A percentile compares a stretch with the other conserved stretches of the same genome.
Evolutionary conservation across 2,888 invertebrate species (phyloP).

Genomic region (Aspidiotus destructor): DNA sequence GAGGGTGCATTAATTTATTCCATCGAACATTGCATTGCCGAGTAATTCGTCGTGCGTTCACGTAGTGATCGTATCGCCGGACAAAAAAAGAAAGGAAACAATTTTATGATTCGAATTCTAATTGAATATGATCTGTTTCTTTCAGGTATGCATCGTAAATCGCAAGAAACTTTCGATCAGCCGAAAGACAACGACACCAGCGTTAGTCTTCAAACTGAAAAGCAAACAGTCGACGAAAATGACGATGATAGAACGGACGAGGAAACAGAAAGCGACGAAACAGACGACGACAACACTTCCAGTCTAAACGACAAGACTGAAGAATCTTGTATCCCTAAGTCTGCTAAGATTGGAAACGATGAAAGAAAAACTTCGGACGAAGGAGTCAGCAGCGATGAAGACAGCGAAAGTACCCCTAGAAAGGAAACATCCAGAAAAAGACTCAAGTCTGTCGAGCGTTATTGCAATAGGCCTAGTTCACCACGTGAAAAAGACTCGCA

Average conservation of each 20-base stretch:
- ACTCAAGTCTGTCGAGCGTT: slow-evolving; percentile 31
- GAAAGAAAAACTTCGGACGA: background rate
- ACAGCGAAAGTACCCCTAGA: background rate
- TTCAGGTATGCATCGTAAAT: slow-evolving; percentile 98
- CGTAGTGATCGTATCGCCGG: too few species aligned
- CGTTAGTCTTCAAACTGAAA: slow-evolving; percentile 37
- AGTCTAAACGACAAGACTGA: background rate
- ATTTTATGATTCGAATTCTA: background rate
- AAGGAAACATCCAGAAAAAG: too few species aligned
- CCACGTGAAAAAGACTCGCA: slow-evolving; percentile 40
- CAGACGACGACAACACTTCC: slow-evolving; percentile 49
- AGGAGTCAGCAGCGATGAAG: slow-evolving; percentile 17
- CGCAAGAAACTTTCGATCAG: slow-evolving; percentile 91
- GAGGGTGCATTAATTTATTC: background rate
- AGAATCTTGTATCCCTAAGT: background rate
- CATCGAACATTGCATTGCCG: background rate
- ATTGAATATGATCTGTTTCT: slow-evolving; percentile 36
- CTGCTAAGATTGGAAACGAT: background rate
- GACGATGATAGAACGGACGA: slow-evolving; percentile 48
- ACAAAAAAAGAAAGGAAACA: too few species aligned
- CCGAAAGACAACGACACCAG: slow-evolving; percentile 58
- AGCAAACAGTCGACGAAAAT: slow-evolving; percentile 43
- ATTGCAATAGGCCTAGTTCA: slow-evolving; percentile 37
- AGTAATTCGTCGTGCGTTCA: too few species aligned
- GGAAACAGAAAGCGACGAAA: slow-evolving; percentile 41